A percentile compares a stretch with the other conserved stretches of the same genome.
Conservation (phyloP, 2,797 vertebrate species). For the Gymnocypris eckloni region DNA sequence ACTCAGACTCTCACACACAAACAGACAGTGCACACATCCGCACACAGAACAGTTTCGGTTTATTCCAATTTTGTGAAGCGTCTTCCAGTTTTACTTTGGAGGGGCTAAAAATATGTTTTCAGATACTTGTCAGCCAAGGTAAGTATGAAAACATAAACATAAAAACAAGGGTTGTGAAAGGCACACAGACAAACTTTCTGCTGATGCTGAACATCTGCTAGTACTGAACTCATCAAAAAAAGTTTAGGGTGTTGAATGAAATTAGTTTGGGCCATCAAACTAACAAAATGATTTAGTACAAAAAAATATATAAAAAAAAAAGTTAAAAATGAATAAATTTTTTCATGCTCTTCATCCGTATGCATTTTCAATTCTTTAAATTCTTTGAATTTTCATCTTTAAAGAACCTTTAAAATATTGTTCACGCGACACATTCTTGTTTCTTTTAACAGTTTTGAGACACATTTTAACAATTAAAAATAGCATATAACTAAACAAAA, state of each 20-base stretch:
- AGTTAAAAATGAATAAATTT: not conserved
- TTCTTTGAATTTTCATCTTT: not conserved
- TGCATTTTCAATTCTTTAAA: not conserved
- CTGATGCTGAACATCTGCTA: not conserved
- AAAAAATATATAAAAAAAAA: not conserved
- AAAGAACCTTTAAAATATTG: too few relatives aligned
- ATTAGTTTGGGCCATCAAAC: not conserved
- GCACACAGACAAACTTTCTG: conserved; percentile 45
- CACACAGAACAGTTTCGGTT: conserved; percentile 63
- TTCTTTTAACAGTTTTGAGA: not conserved
- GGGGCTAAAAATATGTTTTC: conserved; percentile 71
- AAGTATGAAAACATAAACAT: conserved; percentile 72
- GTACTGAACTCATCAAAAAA: not conserved
- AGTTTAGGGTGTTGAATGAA: not conserved
- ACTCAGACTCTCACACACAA: conserved; percentile 53
- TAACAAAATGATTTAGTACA: not conserved
- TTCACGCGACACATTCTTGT: too few relatives aligned
- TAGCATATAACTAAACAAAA: not conserved
- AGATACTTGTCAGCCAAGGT: conserved; percentile 64
- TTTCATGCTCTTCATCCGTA: not conserved
- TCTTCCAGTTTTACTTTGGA: conserved; percentile 64
- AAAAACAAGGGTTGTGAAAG: conserved; percentile 60
- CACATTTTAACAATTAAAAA: not conserved
- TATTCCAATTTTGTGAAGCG: conserved; percentile 62
- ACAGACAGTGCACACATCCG: not conserved